Evolutionary conservation across 2,888 invertebrate species (phyloP).

Genomic region (Dryococelus australis): DNA sequence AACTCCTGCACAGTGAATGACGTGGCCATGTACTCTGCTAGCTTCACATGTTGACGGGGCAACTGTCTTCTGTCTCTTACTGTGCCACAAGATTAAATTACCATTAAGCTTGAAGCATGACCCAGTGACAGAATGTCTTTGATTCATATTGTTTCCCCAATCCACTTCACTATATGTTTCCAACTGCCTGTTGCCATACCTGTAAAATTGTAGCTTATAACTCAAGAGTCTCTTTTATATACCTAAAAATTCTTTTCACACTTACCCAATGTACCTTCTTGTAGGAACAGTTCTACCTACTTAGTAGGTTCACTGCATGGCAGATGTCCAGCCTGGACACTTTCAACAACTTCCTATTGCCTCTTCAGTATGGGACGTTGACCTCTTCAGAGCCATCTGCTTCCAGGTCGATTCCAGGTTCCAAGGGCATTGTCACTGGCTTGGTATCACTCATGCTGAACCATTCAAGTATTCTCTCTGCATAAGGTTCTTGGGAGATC

Average conservation of each 20-base stretch:
- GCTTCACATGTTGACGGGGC: background rate
- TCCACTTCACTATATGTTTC: background rate
- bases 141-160: background rate
- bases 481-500: background rate
- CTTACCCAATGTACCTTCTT: background rate
- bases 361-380: background rate
- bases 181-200: background rate
- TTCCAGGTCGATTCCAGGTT: background rate
- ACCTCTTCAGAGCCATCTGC: background rate
- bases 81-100: background rate
- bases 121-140: background rate
- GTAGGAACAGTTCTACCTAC: background rate
- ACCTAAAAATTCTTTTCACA: background rate
- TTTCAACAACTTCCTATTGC: background rate
- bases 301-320: constrained; percentile 2
- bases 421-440: background rate
- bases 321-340: background rate
- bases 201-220: background rate
- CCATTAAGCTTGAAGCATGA: background rate
- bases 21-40: background rate
- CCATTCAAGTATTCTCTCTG: background rate
- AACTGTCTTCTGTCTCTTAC: background rate
- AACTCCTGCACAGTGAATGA: background rate
- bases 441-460: background rate
- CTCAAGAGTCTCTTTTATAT: background rate